These are phyloP conservation scores for Elephas maximus DNA, from an alignment of 2,113 vertebrate genomes.

Conservation along the genomic window DNA sequence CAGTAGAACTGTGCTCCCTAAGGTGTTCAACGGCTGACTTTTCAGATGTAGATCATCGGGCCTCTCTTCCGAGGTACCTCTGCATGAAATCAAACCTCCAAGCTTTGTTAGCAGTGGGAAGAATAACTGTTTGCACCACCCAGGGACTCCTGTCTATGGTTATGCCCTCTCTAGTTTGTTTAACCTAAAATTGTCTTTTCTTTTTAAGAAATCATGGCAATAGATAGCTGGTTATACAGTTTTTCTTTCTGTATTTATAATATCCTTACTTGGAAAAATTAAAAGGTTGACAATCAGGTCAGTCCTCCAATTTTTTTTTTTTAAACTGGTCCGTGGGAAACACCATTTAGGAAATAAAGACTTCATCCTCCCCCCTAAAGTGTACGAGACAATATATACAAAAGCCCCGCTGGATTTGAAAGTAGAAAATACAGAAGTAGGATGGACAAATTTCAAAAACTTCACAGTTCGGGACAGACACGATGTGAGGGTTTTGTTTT, in stretches of 20 bases:
- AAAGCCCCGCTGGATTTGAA: background rate
- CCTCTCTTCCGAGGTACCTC: no score
- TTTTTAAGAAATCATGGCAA: background rate
- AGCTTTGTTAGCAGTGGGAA: background rate
- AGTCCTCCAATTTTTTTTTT: background rate
- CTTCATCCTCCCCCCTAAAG: background rate
- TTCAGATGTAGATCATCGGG: no score
- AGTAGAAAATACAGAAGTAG: slow-evolving; percentile 50
- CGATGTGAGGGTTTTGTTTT: background rate
- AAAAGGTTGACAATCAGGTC: background rate
- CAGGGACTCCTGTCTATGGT: background rate
- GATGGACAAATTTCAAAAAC: slow-evolving; percentile 32
- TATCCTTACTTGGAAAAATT: slow-evolving; percentile 11
- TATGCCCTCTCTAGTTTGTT: background rate
- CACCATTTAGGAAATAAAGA: background rate
- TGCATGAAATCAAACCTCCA: background rate
- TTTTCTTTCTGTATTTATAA: background rate
- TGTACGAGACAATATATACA: background rate
- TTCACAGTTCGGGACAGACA: background rate
- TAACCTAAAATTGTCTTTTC: background rate
- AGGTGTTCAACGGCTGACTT: no score
- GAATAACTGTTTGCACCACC: background rate
- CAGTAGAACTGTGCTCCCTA: no score
- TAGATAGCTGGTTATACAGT: background rate
- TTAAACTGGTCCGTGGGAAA: background rate